These are phyloP conservation scores for Phyllostomus discolor DNA, from an alignment of 2,113 vertebrate species.

Conservation along the genomic window DNA sequence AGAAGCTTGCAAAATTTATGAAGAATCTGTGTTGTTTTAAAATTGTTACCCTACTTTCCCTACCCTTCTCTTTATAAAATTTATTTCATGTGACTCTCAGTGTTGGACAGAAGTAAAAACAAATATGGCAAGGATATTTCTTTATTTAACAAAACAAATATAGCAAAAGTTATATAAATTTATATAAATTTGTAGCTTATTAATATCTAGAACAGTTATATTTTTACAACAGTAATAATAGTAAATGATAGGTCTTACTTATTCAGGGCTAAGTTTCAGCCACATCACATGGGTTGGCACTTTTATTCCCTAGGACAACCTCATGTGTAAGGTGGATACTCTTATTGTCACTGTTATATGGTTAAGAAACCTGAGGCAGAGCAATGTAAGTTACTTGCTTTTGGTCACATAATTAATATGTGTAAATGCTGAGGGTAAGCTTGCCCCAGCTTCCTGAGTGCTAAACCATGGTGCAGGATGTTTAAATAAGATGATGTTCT, in stretches of 20 bases:
- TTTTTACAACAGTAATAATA: background rate
- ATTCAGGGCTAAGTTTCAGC: background rate
- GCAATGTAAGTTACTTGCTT: background rate
- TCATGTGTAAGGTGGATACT: background rate
- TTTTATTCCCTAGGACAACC: background rate
- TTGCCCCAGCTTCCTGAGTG: background rate
- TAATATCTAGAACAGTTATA: background rate
- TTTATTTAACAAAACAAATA: background rate
- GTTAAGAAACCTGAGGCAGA: background rate
- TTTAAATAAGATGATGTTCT: background rate
- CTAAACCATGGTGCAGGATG: background rate
- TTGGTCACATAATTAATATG: background rate
- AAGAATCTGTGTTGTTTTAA: background rate
- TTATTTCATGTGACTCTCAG: background rate
- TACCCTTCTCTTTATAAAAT: background rate
- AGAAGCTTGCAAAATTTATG: background rate
- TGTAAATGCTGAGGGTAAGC: background rate
- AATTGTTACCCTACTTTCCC: background rate
- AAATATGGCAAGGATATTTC: background rate
- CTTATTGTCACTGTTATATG: background rate
- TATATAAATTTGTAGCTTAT: background rate
- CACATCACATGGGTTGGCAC: background rate
- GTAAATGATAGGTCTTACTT: background rate
- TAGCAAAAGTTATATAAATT: background rate
- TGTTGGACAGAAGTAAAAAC: background rate